phyloP scores from a whole-genome alignment of 2,113 vertebrate species.

The Epinephelus moara region DNA sequence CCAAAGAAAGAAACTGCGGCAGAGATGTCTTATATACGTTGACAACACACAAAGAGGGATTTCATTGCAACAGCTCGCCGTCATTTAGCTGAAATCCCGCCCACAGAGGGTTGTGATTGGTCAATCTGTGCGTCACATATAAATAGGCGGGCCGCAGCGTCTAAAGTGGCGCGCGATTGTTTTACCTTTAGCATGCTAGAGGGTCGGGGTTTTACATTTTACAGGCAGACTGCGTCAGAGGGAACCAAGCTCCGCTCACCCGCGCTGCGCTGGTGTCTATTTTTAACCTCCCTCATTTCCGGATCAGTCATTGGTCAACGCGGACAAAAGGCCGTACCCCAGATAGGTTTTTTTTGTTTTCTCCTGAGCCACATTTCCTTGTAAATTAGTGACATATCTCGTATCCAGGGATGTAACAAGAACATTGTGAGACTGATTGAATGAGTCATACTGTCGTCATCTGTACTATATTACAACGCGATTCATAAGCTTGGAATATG shows the following conservation, averaged over 20 bases:
- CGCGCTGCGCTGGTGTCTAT: not conserved
- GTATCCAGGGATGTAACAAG: not conserved
- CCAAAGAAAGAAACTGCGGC: conserved; percentile 82
- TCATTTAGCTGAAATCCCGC: conserved; percentile 72
- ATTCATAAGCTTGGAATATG: not conserved
- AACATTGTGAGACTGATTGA: not conserved
- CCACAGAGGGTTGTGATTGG: conserved; percentile 62
- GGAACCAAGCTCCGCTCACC: not conserved
- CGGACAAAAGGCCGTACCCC: not conserved
- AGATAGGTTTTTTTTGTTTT: not conserved
- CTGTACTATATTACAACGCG: not conserved
- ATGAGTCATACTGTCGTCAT: conserved; percentile 29
- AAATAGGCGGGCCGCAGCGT: conserved; percentile 12
- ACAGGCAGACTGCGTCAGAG: too few species aligned
- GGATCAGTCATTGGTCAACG: conserved; percentile 21
- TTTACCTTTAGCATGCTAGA: rapidly evolving
- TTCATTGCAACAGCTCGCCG: conserved; percentile 72
- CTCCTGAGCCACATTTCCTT: not conserved
- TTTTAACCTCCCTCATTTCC: not conserved
- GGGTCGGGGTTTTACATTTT: conserved; percentile 8
- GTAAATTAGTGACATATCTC: not conserved
- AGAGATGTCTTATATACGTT: conserved; percentile 83
- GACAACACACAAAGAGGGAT: conserved; percentile 32
- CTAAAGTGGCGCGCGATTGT: not conserved
- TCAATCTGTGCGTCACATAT: not conserved